Evolutionary conservation across 2,888 invertebrate species (phyloP), one percentile per base, ranked within the genome.

Genomic region (Tetheella fluctuosa): DNA sequence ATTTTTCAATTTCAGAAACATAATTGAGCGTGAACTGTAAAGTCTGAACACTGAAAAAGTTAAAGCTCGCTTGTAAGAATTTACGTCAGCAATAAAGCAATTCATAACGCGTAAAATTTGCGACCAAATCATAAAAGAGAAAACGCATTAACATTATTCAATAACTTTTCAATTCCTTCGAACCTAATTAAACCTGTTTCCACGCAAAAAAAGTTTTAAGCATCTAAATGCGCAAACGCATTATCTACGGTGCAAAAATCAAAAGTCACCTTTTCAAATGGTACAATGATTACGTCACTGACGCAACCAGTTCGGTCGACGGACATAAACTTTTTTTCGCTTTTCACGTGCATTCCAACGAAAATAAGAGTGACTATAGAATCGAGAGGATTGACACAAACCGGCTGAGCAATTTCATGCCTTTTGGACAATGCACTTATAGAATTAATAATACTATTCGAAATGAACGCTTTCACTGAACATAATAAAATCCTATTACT

Each of bases 381-480:
- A 74, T 77, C 74, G 72, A 74, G 71, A 77, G 69, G 65, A 39
- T 39, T 39, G 77, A 72, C 77, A 74, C 67, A 69, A 65, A 34
- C 48, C 64, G 58, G 63, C 67, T 70, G 65, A 65, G 64, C 77
- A 84, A 86, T 85, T 86, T 86, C 80, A 83, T 82, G 85, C 79
- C 69, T 73, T 82, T 84, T 79, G 71, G 69, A 58, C 74, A 73
- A 67, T 70, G 69, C 69, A 67, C 72, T 71, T 74, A 71, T 67
- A 72, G 70, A 66, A 71, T 71, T 68, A 79, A 77, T 77, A 77
- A 74, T 71, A 69, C 75, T 77, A 69, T 65, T 64, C 63, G 65
- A 66, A 60, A 62, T 65, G 48, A 20, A 60, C 70, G 69, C 86
- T 87, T 86, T 88, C 86, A 80, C 86, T 61, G 58, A 69, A 71